A percentile compares a stretch with the other conserved stretches of the same genome.
Evolutionary conservation across 2,797 vertebrate genomes (phyloP).

Genomic region (Steatocranus sp.): DNA sequence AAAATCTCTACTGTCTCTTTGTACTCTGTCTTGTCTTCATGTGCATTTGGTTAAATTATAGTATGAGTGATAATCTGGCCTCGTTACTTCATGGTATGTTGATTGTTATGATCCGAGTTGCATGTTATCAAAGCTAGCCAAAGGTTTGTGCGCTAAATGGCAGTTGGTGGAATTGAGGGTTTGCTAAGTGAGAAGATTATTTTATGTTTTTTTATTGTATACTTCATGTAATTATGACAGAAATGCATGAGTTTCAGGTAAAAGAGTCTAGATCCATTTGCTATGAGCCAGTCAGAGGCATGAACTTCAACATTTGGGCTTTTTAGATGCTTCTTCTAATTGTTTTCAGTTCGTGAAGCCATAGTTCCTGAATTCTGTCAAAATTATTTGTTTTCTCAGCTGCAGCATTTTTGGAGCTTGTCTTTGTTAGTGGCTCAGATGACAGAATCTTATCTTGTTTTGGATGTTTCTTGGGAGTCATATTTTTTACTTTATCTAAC

Average conservation of each 20-base stretch:
- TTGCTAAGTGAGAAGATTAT: background rate
- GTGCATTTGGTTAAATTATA: background rate
- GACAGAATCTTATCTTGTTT: background rate
- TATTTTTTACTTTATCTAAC: background rate
- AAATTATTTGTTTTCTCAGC: background rate
- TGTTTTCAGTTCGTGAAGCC: background rate
- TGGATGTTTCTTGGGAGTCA: accelerated
- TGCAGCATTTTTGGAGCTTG: background rate
- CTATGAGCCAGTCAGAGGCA: background rate
- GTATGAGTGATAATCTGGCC: background rate
- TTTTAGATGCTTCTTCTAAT: background rate
- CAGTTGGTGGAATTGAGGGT: background rate
- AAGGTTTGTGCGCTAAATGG: background rate
- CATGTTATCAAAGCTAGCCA: background rate
- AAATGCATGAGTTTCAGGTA: background rate
- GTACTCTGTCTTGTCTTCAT: background rate
- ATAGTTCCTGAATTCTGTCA: background rate
- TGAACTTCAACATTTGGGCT: background rate
- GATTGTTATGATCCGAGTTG: background rate
- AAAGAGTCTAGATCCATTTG: background rate
- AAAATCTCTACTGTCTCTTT: background rate
- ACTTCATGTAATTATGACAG: background rate
- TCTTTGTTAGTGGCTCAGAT: accelerated
- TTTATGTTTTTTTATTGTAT: background rate
- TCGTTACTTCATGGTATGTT: background rate